A percentile compares a stretch with the other conserved stretches of the same genome.
Conservation (phyloP, 2,797 vertebrate genomes). For the Malacoctenus gilli region DNA sequence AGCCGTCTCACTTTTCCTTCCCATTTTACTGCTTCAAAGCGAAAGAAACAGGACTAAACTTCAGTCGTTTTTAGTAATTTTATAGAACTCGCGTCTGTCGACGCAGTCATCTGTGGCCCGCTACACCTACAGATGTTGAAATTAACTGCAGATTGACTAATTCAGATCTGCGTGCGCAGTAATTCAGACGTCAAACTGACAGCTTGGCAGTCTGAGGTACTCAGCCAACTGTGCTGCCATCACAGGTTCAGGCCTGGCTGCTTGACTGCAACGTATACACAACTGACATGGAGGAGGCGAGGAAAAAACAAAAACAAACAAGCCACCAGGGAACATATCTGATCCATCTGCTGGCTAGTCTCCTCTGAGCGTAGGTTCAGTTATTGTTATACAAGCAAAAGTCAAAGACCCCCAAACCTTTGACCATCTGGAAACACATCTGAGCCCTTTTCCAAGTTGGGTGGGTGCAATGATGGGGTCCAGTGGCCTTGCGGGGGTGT, state of each 20-base stretch:
- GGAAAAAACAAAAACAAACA: conserved; percentile 14
- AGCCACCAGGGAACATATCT: conserved; percentile 35
- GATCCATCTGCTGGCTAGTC: conserved; percentile 48
- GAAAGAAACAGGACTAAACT: background rate
- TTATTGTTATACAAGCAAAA: conserved; percentile 54
- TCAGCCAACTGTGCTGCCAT: conserved; percentile 71
- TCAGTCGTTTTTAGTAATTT: conserved; percentile 7
- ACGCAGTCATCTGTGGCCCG: conserved; percentile 21
- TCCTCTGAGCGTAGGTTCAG: conserved; percentile 45
- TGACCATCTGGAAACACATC: no score
- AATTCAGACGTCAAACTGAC: conserved; percentile 74
- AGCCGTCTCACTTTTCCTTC: background rate
- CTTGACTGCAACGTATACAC: conserved; percentile 33
- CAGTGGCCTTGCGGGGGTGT: no score
- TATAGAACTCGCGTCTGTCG: conserved; percentile 19
- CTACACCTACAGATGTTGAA: conserved; percentile 50
- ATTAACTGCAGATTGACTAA: conserved; percentile 48
- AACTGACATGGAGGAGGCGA: conserved; percentile 12
- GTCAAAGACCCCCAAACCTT: conserved; percentile 63
- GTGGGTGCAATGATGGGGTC: no score
- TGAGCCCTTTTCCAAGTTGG: no score
- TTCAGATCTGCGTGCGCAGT: conserved; percentile 59
- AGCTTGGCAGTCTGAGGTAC: conserved; percentile 58
- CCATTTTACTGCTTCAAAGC: background rate
- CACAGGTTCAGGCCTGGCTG: conserved; percentile 69